Base-by-base conservation (phyloP, 2,888 invertebrate genomes). In the Nomada fabriciana region DNA sequence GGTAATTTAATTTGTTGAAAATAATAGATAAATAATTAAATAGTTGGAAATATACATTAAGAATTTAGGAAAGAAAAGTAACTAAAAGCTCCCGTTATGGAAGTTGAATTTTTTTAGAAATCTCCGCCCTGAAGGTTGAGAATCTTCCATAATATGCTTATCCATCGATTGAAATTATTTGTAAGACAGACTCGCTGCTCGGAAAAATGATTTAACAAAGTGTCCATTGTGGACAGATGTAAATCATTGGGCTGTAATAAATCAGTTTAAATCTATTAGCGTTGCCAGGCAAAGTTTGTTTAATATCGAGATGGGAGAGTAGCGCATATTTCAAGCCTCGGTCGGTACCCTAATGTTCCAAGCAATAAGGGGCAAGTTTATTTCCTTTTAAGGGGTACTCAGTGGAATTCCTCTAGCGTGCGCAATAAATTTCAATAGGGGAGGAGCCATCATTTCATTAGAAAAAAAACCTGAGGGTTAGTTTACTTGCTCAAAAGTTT, bases 371-470 rank as follows among this genome's bases (percentile, higher is more conserved):
- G 68, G 50, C 23, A 74, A 55, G 50, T 52, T 67, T 74, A 67
- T 59, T 59, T 52, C 42, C 59, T 50, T 50, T 57, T 74, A 67
- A 60, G 42, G 67, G 25, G 42, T 42, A 15, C 42, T 74, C 59
- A 20, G 50, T 15, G 50, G 23, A 52, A 74, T 74, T 74, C 74
- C 23, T n/a, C 15, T 29, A 23, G 59, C 68, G 74, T 57, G 50
- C 65, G 73, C 73, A 18, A 68, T 74, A 74, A 74, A 74, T 74
- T 67, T 67, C 74, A 67, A 74, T 74, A 59, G 47, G 47, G 36
- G 50, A 50, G 50, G 59, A n/a, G n/a, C 4, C 74, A 59, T 67
- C 74, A 42, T 68, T 74, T 59, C 67, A 52, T 59, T 67, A 25
- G 23, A 55, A 20, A 47, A 15, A 29, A 43, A 50, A 18, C 7